Conservation (phyloP, 2,797 vertebrate species). For the Lophius americanus region DNA sequence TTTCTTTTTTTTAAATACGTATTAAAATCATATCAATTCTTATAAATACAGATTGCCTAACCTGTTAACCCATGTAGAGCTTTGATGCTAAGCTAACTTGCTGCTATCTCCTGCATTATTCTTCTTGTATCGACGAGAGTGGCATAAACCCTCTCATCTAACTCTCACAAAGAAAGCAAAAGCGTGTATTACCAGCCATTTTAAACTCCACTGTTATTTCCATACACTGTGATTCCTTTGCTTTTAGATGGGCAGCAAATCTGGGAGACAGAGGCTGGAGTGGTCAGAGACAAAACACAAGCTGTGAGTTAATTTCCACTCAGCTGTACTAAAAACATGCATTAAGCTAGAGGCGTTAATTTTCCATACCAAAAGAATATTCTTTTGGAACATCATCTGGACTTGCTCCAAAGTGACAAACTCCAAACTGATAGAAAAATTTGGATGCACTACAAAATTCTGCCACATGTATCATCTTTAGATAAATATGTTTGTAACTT, state of each 20-base stretch:
- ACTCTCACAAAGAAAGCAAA: neutral
- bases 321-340: neutral
- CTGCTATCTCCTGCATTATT: neutral
- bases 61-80: neutral
- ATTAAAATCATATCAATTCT: no score
- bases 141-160: neutral
- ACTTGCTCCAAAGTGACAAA: neutral
- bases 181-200: neutral
- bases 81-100: conserved; percentile 8
- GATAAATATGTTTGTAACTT: neutral
- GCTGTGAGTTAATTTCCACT: conserved; percentile 82
- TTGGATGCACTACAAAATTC: no score
- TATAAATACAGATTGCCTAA: no score
- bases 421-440: no score
- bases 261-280: conserved; percentile 94
- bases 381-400: neutral
- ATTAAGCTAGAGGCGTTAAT: neutral
- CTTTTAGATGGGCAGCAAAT: conserved; percentile 91
- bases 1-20: no score
- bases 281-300: conserved; percentile 96
- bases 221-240: conserved; percentile 1
- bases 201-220: neutral
- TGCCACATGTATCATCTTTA: neutral
- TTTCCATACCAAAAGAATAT: neutral
- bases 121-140: neutral